Evolutionary conservation across 2,888 invertebrate species (phyloP).

Genomic region (Trachelus tabidus): DNA sequence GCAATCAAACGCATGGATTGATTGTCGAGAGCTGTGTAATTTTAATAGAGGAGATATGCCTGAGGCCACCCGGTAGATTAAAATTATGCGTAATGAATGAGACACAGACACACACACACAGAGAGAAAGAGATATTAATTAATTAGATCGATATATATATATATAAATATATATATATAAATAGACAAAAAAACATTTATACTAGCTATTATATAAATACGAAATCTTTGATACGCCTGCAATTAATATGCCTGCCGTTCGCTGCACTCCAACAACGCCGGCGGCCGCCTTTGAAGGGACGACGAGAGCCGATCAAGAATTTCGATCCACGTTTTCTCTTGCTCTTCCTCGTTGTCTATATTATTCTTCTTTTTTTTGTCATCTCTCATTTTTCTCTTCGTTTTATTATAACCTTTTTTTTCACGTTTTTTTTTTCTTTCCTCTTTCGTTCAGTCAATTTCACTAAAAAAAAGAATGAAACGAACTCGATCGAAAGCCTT

Average conservation of each 20-base stretch:
- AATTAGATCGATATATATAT: conserved; percentile 20
- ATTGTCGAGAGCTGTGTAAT: conserved; percentile 29
- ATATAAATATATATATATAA: conserved; percentile 29
- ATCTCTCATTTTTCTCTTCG: conserved; percentile 49
- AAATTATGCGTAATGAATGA: conserved; percentile 26
- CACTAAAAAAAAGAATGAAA: conserved; percentile 19
- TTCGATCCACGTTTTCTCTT: conserved; percentile 34
- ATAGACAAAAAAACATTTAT: conserved; percentile 40
- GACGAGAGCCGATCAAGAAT: conserved; percentile 40
- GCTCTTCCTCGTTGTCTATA: conserved; percentile 22
- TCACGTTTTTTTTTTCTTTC: conserved; percentile 2
- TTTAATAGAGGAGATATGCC: conserved; percentile 15
- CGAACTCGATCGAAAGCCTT: neutral
- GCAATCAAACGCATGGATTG: conserved; percentile 33
- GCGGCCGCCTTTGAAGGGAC: neutral
- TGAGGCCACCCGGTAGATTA: conserved; percentile 38
- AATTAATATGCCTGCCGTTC: conserved; percentile 42
- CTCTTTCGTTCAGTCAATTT: conserved; percentile 44
- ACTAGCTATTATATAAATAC: conserved; percentile 37
- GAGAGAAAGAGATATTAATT: conserved; percentile 37
- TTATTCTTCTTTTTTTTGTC: conserved; percentile 25
- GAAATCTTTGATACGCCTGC: conserved; percentile 43
- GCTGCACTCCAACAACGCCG: conserved; percentile 48
- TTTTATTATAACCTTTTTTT: conserved; percentile 37
- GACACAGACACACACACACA: conserved; percentile 10